phyloP scores from a whole-genome alignment of 2,797 vertebrate genomes.

The Coilia nasus region DNA sequence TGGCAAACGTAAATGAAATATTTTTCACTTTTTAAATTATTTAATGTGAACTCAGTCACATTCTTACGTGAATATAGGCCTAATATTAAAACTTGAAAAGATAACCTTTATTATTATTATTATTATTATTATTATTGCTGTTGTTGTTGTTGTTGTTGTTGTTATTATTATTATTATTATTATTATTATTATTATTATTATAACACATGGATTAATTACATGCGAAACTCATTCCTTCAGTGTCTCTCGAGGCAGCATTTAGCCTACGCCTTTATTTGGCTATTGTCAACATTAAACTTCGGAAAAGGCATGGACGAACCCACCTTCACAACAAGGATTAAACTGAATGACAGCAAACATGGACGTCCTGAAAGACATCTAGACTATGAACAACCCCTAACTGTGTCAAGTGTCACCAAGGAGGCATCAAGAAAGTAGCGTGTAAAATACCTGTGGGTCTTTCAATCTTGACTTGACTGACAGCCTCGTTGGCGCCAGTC shows the following conservation, averaged over 20 bases:
- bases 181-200: no score
- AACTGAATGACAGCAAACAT: conserved; percentile 21
- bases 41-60: background rate
- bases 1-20: conserved; percentile 43
- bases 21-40: background rate
- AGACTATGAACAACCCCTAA: background rate
- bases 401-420: conserved; percentile 7
- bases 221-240: background rate
- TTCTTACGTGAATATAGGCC: background rate
- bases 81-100: background rate
- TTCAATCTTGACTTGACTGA: background rate
- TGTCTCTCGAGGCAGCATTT: background rate
- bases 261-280: background rate
- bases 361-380: conserved; percentile 5
- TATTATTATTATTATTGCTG: background rate
- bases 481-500: background rate
- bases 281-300: background rate
- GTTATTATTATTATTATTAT: background rate
- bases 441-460: background rate
- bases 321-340: background rate
- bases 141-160: background rate
- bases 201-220: background rate
- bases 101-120: conserved; percentile 16
- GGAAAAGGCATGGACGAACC: background rate
- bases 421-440: background rate